These are phyloP conservation scores for Ischnus inquisitorius DNA, from an alignment of 2,888 invertebrate genomes.

Conservation along the genomic window DNA sequence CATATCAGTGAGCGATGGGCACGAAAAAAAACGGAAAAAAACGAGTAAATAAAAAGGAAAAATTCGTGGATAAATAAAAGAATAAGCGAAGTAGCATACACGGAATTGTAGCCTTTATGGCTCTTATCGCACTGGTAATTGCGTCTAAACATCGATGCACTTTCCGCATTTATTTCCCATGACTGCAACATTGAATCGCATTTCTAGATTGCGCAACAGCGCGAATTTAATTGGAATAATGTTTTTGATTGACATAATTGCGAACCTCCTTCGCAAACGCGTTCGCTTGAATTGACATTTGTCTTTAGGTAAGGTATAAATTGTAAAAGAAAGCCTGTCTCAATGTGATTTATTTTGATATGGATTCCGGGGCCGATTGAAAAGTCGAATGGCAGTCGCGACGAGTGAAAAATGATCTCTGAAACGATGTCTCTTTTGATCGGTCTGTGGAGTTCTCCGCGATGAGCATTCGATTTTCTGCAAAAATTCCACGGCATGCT, in stretches of 20 bases:
- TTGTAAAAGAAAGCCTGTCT: neutral
- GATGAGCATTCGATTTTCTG: neutral
- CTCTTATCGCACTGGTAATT: constrained; percentile 37
- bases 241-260: neutral
- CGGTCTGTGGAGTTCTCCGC: neutral
- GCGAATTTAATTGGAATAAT: too few species aligned
- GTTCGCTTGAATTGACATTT: neutral
- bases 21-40: constrained; percentile 1
- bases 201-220: constrained; percentile 4
- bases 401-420: neutral
- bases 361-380: neutral
- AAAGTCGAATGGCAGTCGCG: neutral
- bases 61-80: constrained; percentile 13
- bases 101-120: constrained; percentile 34
- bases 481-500: neutral
- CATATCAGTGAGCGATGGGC: constrained; percentile 29
- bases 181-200: constrained; percentile 17
- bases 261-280: neutral
- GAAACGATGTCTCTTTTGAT: neutral
- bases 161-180: constrained; percentile 47
- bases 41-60: constrained; percentile 1
- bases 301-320: too few species aligned
- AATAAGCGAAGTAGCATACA: constrained; percentile 22
- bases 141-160: constrained; percentile 45
- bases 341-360: neutral